These are phyloP conservation scores for Halictus rubicundus DNA, from an alignment of 1,140 invertebrate species.

Conservation along the genomic window DNA sequence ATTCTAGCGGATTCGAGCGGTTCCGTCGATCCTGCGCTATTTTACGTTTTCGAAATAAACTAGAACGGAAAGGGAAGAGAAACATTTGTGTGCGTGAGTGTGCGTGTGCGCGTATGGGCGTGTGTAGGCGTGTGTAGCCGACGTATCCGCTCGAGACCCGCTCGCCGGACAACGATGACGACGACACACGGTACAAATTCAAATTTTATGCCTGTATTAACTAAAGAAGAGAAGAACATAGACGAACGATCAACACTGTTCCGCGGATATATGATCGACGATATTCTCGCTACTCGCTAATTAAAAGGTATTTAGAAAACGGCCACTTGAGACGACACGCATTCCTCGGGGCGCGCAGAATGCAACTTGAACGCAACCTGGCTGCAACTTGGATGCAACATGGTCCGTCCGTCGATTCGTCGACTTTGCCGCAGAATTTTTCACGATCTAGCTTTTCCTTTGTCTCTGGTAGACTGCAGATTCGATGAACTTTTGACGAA, in stretches of 20 bases:
- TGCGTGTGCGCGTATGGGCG: no score
- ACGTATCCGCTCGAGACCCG: background rate
- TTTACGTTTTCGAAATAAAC: no score
- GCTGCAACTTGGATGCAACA: background rate
- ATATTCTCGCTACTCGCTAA: constrained; percentile 54
- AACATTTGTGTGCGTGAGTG: no score
- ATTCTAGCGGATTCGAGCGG: constrained; percentile 6
- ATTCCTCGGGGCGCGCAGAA: background rate
- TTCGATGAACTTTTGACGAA: no score
- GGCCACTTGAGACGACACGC: constrained; percentile 38
- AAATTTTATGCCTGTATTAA: constrained; percentile 71
- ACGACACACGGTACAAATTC: constrained; percentile 79
- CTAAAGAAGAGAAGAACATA: constrained; percentile 17
- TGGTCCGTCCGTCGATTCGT: no score
- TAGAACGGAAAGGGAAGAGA: no score
- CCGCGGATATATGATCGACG: constrained; percentile 25
- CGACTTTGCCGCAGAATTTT: no score
- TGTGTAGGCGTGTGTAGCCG: no score
- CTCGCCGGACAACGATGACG: constrained; percentile 15
- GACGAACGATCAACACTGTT: constrained; percentile 45
- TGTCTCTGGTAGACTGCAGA: no score
- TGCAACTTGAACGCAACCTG: background rate
- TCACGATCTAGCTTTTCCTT: no score
- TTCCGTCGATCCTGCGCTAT: background rate
- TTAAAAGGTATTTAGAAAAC: constrained; percentile 26